phyloP scores from a whole-genome alignment of 1,140 invertebrate genomes.

The Ceratina australensis region DNA sequence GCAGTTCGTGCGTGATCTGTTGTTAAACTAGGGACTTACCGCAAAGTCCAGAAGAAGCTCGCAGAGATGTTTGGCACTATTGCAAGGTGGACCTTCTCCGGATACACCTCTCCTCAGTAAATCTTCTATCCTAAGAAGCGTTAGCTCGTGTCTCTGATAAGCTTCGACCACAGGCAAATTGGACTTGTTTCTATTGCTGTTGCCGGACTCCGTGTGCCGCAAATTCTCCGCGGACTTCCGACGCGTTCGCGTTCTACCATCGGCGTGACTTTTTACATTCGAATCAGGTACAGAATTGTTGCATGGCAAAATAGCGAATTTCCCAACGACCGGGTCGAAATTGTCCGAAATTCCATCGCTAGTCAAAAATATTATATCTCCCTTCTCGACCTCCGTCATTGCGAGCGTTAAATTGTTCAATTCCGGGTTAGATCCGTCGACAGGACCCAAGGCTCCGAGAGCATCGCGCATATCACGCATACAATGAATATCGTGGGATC shows the following conservation, averaged over 20 bases:
- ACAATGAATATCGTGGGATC: constrained; percentile 93
- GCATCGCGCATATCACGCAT: constrained; percentile 96
- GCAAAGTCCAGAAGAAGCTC: constrained; percentile 89
- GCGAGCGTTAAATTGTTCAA: constrained; percentile 94
- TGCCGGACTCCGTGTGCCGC: constrained; percentile 55
- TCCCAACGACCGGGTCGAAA: constrained; percentile 96
- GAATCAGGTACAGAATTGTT: constrained; percentile 67
- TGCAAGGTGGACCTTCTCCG: constrained; percentile 80
- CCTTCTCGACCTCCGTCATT: constrained; percentile 90
- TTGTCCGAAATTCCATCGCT: constrained; percentile 97
- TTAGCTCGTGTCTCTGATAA: constrained; percentile 89
- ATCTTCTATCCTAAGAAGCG: constrained; percentile 89
- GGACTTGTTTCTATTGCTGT: constrained; percentile 70
- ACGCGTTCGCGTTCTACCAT: constrained; percentile 77
- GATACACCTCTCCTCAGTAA: constrained; percentile 87
- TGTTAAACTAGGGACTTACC: constrained; percentile 71
- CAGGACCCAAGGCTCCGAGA: constrained; percentile 92
- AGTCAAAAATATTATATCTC: constrained; percentile 94
- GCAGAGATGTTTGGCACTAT: constrained; percentile 84
- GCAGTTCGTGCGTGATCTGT: not conserved
- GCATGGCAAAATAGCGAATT: constrained; percentile 87
- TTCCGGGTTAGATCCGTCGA: constrained; percentile 93
- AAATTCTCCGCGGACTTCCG: constrained; percentile 71
- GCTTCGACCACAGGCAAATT: constrained; percentile 89
- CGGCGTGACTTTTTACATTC: constrained; percentile 56